Evolutionary conservation across 1,140 invertebrate genomes (phyloP), one percentile per base, ranked within the genome.

Genomic region (Pantala flavescens): DNA sequence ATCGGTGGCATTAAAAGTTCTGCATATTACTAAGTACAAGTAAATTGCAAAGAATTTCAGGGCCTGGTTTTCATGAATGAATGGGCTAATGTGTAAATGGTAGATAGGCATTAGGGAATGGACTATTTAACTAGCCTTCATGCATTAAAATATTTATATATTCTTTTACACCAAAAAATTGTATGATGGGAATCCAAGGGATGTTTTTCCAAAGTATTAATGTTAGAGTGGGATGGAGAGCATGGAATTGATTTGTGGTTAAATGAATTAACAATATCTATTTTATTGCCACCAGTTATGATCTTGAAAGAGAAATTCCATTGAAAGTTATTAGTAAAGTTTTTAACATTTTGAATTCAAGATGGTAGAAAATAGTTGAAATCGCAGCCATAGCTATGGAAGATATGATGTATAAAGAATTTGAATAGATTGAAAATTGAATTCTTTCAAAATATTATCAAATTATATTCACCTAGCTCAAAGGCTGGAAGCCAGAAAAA

Each of bases 141-240:
- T 63, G 49, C 49, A 63, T 63, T 63, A 63, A 63, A 63, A 63
- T 63, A 63, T 3, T 63, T 63, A 63, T 63, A 63, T 63, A 63
- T 63, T 63, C 49, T 63, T 63, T 63, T 63, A 63, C 49, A 63
- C 49, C 49, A 63, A 12, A 63, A n/a, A 63, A 63, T 63, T 12
- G n/a, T 63, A 63, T 19, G 49, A 63, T 19, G 49, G n/a, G 49
- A 7, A 63, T 16, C 49, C 49, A 63, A 19, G 49, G 49, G 49
- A 63, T 63, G 49, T 19, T 16, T 63, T 63, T 63, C 49, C 14
- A 63, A 63, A 19, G 49, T 63, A 19, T 19, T 5, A 63, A 63
- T 63, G 49, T 63, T 19, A 63, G 49, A 63, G 12, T 19, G 49
- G n/a, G 49, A 19, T 63, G 14, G n/a, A 63, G 49, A 63, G 5